A percentile compares a stretch with the other conserved stretches of the same genome.
These are phyloP conservation scores for Clarias macrocephalus DNA, from an alignment of 2,113 vertebrate species.

Conservation along the genomic window DNA sequence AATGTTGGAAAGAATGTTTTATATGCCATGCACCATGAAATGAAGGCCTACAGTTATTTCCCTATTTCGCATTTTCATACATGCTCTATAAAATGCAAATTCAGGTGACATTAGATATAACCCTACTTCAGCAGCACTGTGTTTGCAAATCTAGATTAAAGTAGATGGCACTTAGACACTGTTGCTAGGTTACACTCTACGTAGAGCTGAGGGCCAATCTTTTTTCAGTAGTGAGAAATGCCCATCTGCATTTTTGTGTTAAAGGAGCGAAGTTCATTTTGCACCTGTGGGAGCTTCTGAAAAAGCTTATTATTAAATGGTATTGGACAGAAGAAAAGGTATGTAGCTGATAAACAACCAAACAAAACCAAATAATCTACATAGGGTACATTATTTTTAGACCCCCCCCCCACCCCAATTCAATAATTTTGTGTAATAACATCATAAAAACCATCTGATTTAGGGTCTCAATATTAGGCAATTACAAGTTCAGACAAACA, in stretches of 20 bases:
- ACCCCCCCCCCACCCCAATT: too few species aligned
- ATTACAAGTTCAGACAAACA: too few species aligned
- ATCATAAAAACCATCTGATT: too few species aligned
- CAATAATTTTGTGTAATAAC: too few species aligned
- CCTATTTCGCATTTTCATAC: neutral
- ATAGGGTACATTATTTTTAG: neutral
- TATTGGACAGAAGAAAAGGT: neutral
- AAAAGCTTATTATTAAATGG: constrained; percentile 14
- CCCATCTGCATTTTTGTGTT: constrained; percentile 35
- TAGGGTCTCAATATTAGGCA: too few species aligned
- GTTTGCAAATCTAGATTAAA: constrained; percentile 32
- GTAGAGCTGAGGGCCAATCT: constrained; percentile 33
- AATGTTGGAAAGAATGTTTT: neutral
- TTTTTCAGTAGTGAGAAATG: constrained; percentile 48
- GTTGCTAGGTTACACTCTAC: constrained; percentile 62
- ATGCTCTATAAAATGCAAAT: constrained; percentile 16
- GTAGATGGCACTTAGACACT: constrained; percentile 43
- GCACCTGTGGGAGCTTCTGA: constrained; percentile 36
- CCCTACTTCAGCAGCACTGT: constrained; percentile 1
- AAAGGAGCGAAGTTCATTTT: constrained; percentile 47
- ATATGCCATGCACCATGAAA: neutral
- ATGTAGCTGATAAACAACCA: neutral
- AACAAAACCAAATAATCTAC: neutral
- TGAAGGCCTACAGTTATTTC: neutral
- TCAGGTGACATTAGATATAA: constrained; percentile 22